These are phyloP conservation scores for Leptinotarsa defecta DNA, from an alignment of 1,140 invertebrate species.

Conservation along the genomic window DNA sequence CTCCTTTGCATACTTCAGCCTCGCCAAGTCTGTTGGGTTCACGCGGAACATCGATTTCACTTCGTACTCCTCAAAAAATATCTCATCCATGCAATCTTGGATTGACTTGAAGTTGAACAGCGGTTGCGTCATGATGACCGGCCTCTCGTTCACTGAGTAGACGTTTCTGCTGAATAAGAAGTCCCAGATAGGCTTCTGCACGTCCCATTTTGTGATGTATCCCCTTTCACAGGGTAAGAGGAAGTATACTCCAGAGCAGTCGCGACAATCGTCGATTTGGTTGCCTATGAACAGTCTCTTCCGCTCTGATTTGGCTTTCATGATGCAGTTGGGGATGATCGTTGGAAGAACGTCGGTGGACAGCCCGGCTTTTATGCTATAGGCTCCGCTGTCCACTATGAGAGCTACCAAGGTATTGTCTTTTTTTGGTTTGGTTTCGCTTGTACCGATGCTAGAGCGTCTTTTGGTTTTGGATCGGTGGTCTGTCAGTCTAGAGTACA, in stretches of 20 bases:
- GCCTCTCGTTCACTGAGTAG: slow-evolving; percentile 76
- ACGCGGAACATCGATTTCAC: slow-evolving; percentile 82
- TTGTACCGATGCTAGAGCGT: slow-evolving; percentile 27
- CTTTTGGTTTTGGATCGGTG: slow-evolving; percentile 23
- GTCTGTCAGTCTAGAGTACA: not conserved
- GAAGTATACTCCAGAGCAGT: slow-evolving; percentile 93
- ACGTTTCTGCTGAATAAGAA: slow-evolving; percentile 90
- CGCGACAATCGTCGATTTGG: slow-evolving; percentile 94
- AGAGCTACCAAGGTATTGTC: slow-evolving; percentile 46
- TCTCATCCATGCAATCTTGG: slow-evolving; percentile 92
- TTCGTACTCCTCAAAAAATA: slow-evolving; percentile 98
- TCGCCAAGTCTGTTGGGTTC: slow-evolving; percentile 74
- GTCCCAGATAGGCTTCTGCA: slow-evolving; percentile 96
- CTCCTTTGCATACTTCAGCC: slow-evolving; percentile 55
- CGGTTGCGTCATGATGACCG: slow-evolving; percentile 92
- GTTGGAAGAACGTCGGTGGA: slow-evolving; percentile 69
- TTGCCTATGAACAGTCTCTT: slow-evolving; percentile 91
- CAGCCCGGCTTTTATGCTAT: slow-evolving; percentile 81
- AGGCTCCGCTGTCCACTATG: slow-evolving; percentile 88
- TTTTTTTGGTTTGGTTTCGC: slow-evolving; percentile 28
- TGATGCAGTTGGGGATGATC: slow-evolving; percentile 92
- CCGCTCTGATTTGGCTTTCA: slow-evolving; percentile 96
- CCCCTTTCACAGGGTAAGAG: slow-evolving; percentile 95
- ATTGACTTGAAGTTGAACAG: slow-evolving; percentile 91
- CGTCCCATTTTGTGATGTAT: slow-evolving; percentile 93